Percentiles rank a stretch among this genome's conserved stretches.
Evolutionary conservation across 2,797 vertebrate genomes (phyloP).

Genomic region (Pantherophis vulpinus): DNA sequence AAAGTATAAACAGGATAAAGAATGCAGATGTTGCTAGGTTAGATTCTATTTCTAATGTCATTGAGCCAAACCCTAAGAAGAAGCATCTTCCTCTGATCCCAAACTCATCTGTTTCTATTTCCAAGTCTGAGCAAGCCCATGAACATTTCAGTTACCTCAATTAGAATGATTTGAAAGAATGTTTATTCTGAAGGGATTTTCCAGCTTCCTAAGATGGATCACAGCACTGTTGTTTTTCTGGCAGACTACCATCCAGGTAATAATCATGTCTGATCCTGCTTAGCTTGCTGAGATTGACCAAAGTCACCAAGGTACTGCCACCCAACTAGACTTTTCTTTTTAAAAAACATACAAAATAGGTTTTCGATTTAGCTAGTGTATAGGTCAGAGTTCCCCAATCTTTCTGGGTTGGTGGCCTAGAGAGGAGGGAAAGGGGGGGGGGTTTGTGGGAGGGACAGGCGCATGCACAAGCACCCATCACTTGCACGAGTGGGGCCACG

Average conservation of each 20-base stretch:
- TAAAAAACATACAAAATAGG: neutral
- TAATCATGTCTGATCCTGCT: neutral
- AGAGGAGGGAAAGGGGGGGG: too few species aligned
- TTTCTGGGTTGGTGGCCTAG: too few species aligned
- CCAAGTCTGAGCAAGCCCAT: neutral
- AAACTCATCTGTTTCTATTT: neutral
- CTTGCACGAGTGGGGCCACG: fast-evolving
- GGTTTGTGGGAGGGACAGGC: too few species aligned
- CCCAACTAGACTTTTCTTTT: neutral
- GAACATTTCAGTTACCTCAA: neutral
- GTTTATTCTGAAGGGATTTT: neutral
- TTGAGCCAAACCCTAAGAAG: neutral
- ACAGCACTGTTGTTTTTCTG: neutral
- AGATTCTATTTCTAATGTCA: neutral
- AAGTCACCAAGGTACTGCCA: neutral
- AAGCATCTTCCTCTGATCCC: neutral
- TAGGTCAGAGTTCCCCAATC: neutral
- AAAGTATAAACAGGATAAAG: neutral
- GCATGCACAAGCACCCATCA: too few species aligned
- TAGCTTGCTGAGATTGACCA: neutral
- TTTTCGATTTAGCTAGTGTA: neutral
- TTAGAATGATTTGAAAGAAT: neutral
- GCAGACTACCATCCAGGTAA: neutral
- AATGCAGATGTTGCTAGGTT: neutral
- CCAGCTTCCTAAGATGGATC: neutral